Base-by-base conservation (phyloP, 2,888 invertebrate species). In the Anthoptus insignis region DNA sequence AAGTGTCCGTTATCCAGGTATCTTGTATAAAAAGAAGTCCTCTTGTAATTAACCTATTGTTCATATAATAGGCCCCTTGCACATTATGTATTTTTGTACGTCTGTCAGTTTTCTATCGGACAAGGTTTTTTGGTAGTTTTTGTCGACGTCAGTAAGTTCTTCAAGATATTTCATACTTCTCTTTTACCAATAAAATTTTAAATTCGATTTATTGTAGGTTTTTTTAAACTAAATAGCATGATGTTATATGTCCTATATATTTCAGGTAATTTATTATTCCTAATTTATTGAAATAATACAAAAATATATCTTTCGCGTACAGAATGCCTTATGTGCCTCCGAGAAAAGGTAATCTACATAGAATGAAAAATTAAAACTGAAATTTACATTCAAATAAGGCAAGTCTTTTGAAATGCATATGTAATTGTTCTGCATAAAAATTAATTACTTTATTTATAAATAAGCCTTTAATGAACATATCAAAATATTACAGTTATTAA, bases 21-120 rank as follows among this genome's bases (percentile, higher is more conserved):
- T 56, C 61, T 34, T 47, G 16, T 14, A 56, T 16, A 47, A 63
- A 63, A 60, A 59, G 16, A 45, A 32, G 39, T 27, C 39, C 37
- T 11, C 49, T 56, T 63, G 49, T 49, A 56, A 57, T 50, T 56
- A 63, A 57, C 29, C 29, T 56, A 63, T 57, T 63, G 63, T 63
- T 63, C 39, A 21, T 56, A 56, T 3, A 56, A 49, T 39, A 56
- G 14, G 3, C 11, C 11, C 19, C 11, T 19, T 42, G 3, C 42
- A 11, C 42, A 16, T 42, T 9, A 19, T 9, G 19, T 3, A 42
- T 19, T 42, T 19, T 19, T 42, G 16, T 32, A 9, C 6, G 32
- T 32, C 27, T 27, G 27, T 5, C 34, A 0, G n/a, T n/a, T n/a
- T n/a, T n/a, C n/a, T n/a, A n/a, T n/a, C n/a, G n/a, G n/a, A n/a